Percentiles rank a stretch among this genome's conserved stretches.
Conservation (phyloP, 2,797 vertebrate genomes). For the Onychomys arenicola region DNA sequence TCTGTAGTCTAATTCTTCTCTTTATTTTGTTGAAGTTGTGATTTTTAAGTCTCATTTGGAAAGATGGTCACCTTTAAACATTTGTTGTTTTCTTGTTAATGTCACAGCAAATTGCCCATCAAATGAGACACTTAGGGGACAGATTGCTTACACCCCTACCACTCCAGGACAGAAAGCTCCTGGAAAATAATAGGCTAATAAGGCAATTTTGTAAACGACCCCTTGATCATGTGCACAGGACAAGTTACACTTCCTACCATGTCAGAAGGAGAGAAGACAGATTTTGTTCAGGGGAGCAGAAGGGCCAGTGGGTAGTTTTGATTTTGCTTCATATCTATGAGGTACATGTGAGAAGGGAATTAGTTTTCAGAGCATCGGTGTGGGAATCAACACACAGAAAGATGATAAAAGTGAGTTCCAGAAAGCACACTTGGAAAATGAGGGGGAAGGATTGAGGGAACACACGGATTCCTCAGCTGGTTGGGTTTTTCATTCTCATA, state of each 20-base stretch:
- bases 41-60: background rate
- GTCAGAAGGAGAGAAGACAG: background rate
- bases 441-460: too few species aligned
- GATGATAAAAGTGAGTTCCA: background rate
- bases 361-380: background rate
- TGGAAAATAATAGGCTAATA: background rate
- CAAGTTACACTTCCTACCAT: background rate
- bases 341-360: background rate
- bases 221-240: background rate
- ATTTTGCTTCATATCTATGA: background rate
- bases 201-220: conserved; percentile 35
- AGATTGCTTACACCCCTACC: background rate
- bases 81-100: conserved; percentile 24
- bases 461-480: background rate
- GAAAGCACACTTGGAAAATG: background rate
- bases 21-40: background rate
- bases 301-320: background rate
- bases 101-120: background rate
- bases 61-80: background rate
- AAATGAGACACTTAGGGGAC: background rate
- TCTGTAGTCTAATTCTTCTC: background rate
- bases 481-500: background rate
- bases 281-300: background rate
- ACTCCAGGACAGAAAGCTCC: background rate
- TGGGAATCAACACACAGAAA: background rate